These are phyloP conservation scores for Stichopus chloronotus DNA, from an alignment of 35 echinoderm and acorn worm species.

Conservation along the genomic window DNA sequence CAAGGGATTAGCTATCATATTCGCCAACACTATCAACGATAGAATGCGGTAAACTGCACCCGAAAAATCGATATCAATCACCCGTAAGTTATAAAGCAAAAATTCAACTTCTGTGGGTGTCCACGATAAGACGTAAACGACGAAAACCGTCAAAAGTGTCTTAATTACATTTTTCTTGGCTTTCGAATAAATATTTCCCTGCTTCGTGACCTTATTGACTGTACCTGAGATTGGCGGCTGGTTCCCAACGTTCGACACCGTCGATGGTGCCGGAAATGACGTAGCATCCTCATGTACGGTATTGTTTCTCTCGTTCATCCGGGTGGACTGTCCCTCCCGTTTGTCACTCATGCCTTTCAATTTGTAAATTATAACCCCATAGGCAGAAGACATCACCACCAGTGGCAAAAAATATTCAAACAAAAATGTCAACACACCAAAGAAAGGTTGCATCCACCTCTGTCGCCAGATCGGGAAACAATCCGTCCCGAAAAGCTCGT, in stretches of 20 bases:
- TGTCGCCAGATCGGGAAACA: slow-evolving; percentile 11
- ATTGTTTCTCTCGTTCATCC: not conserved
- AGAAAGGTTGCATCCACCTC: slow-evolving; percentile 18
- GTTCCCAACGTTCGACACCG: not conserved
- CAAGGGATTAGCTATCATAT: slow-evolving; percentile 55
- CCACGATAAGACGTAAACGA: slow-evolving; percentile 57
- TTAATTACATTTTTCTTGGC: slow-evolving; percentile 66
- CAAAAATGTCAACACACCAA: slow-evolving; percentile 23
- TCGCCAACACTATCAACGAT: slow-evolving; percentile 19
- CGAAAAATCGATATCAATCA: slow-evolving; percentile 34
- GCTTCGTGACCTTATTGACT: not conserved
- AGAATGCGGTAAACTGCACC: slow-evolving; percentile 5
- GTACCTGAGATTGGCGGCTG: not conserved
- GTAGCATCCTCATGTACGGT: not conserved
- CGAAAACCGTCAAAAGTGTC: slow-evolving; percentile 51
- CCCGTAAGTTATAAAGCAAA: slow-evolving; percentile 50
- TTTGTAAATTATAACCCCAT: slow-evolving; percentile 37
- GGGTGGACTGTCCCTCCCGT: not conserved
- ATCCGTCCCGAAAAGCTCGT: slow-evolving; percentile 18
- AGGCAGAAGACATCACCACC: slow-evolving; percentile 22
- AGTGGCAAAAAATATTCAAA: slow-evolving; percentile 55
- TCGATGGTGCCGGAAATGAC: not conserved
- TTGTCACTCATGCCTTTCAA: slow-evolving; percentile 20
- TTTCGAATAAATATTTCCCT: slow-evolving; percentile 54
- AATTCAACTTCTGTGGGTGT: slow-evolving; percentile 49